Evolutionary conservation across 2,797 vertebrate genomes (phyloP), one percentile per base, ranked within the genome.

Genomic region (Lagodon rhomboides): DNA sequence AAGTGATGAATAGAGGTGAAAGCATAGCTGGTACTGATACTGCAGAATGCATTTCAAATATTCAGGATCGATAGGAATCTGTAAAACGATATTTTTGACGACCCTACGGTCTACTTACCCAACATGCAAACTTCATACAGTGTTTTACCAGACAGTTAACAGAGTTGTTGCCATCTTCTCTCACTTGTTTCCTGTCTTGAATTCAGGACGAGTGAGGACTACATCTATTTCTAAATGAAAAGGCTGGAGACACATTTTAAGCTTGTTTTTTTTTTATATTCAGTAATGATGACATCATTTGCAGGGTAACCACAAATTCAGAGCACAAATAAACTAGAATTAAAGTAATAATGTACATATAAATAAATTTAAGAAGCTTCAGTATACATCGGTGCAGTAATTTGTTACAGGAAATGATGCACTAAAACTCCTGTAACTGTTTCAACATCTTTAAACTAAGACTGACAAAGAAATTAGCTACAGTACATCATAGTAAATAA

Each of bases 141-240:
- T 41, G 75, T 94, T 34, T 96, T 91, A 96, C 95, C 96, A 96
- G 84, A 77, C 96, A 96, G 58, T 96, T 95, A 89, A 96, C 96
- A 70, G 90, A 91, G 83, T 87, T 88, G 60, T 95, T 93, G 95
- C 95, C 96, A 96, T 95, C 92, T 96, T 96, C 85, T 70, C 84
- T 49, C 34, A 56, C 55, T 17, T 15, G 20, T 58, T 55, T 12
- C 38, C 22, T 71, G 82, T 50, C 3, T 30, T 80, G 94, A 89
- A 95, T 85, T 81, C 82, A 92, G 95, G 95, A 94, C 93, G 93
- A 75, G 66, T 68, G 89, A 85, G 86, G 86, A 82, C 80, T 60
- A 30, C n/a, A 51, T 7, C 63, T 72, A 85, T 81, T 87, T 41
- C 22, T 51, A n/a, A 12, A 18, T 15, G 23, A 25, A 43, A 73